phyloP scores from a whole-genome alignment of 2,797 vertebrate genomes.

The Scolopax bukidnonensis region DNA sequence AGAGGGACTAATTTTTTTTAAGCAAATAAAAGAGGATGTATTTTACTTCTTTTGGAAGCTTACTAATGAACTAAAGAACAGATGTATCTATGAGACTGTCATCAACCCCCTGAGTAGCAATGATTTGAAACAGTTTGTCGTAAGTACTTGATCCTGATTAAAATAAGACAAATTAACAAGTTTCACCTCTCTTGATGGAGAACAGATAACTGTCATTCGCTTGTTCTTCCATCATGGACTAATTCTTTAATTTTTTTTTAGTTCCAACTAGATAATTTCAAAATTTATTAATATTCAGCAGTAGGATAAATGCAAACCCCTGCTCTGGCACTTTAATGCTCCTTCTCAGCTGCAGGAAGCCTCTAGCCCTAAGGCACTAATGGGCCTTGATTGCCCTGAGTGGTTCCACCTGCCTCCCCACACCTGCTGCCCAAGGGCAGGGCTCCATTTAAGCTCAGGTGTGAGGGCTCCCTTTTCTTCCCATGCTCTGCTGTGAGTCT shows the following conservation, averaged over 20 bases:
- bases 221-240: neutral
- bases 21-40: constrained; percentile 17
- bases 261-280: neutral
- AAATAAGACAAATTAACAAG: constrained; percentile 74
- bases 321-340: neutral
- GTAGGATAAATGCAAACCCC: neutral
- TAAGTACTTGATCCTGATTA: constrained; percentile 87
- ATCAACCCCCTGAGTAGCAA: constrained; percentile 87
- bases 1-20: constrained; percentile 3
- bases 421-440: neutral
- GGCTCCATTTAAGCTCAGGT: neutral
- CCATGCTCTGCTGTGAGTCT: accelerated
- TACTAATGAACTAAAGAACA: constrained; percentile 70
- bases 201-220: constrained; percentile 44
- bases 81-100: constrained; percentile 78
- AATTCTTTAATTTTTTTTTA: neutral
- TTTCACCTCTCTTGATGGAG: constrained; percentile 57
- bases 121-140: constrained; percentile 85
- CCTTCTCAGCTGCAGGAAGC: accelerated
- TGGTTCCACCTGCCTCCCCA: neutral
- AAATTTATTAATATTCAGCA: neutral
- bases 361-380: neutral
- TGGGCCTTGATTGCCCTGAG: neutral
- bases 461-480: accelerated
- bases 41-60: constrained; percentile 59